Base-by-base conservation (phyloP, 2,888 invertebrate species). In the Drosophila paramelanica region DNA sequence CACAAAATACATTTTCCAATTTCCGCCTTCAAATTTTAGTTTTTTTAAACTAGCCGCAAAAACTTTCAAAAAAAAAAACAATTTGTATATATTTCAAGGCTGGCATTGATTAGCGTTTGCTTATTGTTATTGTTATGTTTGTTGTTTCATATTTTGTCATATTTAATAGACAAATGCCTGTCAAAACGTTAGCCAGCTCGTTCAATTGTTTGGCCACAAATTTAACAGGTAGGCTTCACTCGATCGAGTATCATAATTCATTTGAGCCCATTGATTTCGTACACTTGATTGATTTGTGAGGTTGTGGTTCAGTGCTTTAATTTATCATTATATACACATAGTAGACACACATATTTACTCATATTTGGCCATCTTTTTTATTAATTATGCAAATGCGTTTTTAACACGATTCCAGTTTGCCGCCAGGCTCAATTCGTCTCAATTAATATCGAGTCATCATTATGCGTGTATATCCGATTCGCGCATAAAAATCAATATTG, bases 401-500 rank as follows among this genome's bases (percentile, higher is more conserved):
- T 58, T 7, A 17, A 56, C 43, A 53, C 41, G 50, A 57, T 66
- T 65, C 52, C 38, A 47, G 36, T 20, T 3, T n/a, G 52, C 52
- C 42, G 17, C 20, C 20, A 31, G 41, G 52, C 42, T 17, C 17
- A 17, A 20, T 42, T 41, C 45, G 49, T 43, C 64, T 68, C 45
- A 52, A 77, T 68, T 68, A 68, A 59, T 46, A 52, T 59, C 8
- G 38, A 10, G 20, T 67, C 71, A 70, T 67, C 71, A 70, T 56
- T 75, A 64, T 50, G 31, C 13, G 8, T 8, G 38, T 38, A 39
- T 41, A n/a, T 65, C 43, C 45, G 20, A 58, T 62, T 31, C 56
- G n/a, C 45, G 27, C 33, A 33, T 36, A 53, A 72, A 82, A 82
- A 81, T 82, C 83, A 82, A 81, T 81, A 81, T 75, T 66, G 64